Evolutionary conservation across 2,888 invertebrate genomes (phyloP).

Genomic region (Diplazon laetatorius): DNA sequence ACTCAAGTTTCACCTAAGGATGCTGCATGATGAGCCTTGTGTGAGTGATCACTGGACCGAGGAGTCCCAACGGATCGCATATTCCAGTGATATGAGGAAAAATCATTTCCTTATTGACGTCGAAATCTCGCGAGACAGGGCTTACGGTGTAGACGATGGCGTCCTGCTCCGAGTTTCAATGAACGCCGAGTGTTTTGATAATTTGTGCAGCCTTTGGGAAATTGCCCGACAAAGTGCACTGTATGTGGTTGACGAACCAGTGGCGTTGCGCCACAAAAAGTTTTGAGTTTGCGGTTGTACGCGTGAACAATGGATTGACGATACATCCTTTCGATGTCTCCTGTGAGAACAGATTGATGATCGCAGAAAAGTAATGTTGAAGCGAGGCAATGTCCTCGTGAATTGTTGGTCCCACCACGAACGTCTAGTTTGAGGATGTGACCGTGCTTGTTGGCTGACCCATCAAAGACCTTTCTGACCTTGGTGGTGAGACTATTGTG

Average conservation of each 20-base stretch:
- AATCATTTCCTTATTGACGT: neutral
- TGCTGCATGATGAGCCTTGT: conserved; percentile 49
- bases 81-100: conserved; percentile 41
- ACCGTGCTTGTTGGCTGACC: too few species aligned
- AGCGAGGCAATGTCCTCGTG: too few species aligned
- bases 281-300: conserved; percentile 41
- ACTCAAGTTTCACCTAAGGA: conserved; percentile 37
- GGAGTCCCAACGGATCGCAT: conserved; percentile 45
- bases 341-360: conserved; percentile 67
- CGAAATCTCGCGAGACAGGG: too few species aligned
- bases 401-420: too few species aligned
- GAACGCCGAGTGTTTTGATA: too few species aligned
- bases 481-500: conserved; percentile 65
- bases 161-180: too few species aligned
- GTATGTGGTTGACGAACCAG: conserved; percentile 24
- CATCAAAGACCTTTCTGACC: too few species aligned
- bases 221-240: conserved; percentile 5
- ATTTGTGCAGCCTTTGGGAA: conserved; percentile 26
- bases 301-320: conserved; percentile 62
- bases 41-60: conserved; percentile 46
- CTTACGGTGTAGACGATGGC: too few species aligned
- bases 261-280: conserved; percentile 54
- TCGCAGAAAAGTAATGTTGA: too few species aligned
- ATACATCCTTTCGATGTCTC: conserved; percentile 70
- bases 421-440: too few species aligned